Percentiles rank a stretch among this genome's conserved stretches.
phyloP scores from a whole-genome alignment of 2,888 invertebrate genomes.

The Perithous albicinctus region DNA sequence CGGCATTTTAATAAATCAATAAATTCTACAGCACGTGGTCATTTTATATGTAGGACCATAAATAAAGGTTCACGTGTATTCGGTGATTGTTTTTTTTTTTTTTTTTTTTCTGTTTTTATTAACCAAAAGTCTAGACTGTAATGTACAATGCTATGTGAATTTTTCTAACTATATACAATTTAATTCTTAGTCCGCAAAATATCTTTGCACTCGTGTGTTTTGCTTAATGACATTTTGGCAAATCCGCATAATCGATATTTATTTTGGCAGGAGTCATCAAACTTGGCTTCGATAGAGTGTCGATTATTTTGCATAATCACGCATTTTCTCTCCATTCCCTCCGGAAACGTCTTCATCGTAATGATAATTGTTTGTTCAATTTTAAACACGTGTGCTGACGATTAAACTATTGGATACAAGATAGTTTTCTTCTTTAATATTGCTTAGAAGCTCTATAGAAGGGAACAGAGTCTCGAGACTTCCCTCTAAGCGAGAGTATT shows the following conservation, averaged over 20 bases:
- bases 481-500: constrained; percentile 9
- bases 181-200: constrained; percentile 69
- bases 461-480: constrained; percentile 24
- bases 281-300: constrained; percentile 69
- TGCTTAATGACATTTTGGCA: constrained; percentile 41
- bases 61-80: too few species aligned
- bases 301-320: constrained; percentile 51
- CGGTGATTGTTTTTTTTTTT: too few species aligned
- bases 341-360: constrained; percentile 13
- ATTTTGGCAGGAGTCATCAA: constrained; percentile 78
- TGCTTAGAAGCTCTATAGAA: constrained; percentile 71
- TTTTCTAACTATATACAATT: constrained; percentile 79
- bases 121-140: constrained; percentile 79
- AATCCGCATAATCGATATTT: constrained; percentile 69
- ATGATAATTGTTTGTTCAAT: constrained; percentile 11
- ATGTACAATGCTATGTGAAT: constrained; percentile 77
- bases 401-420: constrained; percentile 73
- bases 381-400: constrained; percentile 66
- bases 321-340: not conserved
- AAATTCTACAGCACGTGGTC: too few species aligned
- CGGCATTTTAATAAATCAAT: too few species aligned
- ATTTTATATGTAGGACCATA: too few species aligned
- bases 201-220: constrained; percentile 49
- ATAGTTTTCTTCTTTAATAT: constrained; percentile 71
- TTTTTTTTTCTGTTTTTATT: too few species aligned